Evolutionary conservation across 2,888 invertebrate genomes (phyloP).

Genomic region (Prosopocoilus inquinatus): DNA sequence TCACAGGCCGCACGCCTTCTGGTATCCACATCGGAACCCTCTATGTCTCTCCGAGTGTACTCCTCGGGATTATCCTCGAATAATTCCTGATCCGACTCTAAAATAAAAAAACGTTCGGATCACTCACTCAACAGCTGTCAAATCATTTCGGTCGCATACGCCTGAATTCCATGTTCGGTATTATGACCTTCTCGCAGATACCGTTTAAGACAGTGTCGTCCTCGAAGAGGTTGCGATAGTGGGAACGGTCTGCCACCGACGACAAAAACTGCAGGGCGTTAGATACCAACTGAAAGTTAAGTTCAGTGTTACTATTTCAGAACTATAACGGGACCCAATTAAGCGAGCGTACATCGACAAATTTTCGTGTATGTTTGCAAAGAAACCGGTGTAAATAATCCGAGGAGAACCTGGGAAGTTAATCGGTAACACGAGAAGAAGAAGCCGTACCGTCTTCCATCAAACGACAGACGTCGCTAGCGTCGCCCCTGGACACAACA

Average conservation of each 20-base stretch:
- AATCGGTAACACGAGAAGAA: too few relatives aligned
- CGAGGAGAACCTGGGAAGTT: too few relatives aligned
- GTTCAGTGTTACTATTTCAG: too few relatives aligned
- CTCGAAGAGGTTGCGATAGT: slow-evolving; percentile 86
- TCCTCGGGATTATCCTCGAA: slow-evolving; percentile 99
- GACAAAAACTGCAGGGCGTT: slow-evolving; percentile 94
- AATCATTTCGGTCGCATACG: slow-evolving; percentile 52
- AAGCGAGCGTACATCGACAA: too few relatives aligned
- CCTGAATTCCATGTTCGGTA: slow-evolving; percentile 97
- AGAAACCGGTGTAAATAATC: too few relatives aligned
- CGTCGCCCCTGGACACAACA: too few relatives aligned
- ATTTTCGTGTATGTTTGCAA: too few relatives aligned
- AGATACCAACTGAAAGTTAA: slow-evolving; percentile 78
- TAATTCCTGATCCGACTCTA: slow-evolving; percentile 85
- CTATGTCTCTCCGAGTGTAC: slow-evolving; percentile 93
- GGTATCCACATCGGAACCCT: slow-evolving; percentile 97
- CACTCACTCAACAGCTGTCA: background rate
- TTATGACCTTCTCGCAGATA: slow-evolving; percentile 97
- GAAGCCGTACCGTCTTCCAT: too few relatives aligned
- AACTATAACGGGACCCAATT: too few relatives aligned
- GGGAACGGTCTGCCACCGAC: slow-evolving; percentile 87
- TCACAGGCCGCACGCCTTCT: slow-evolving; percentile 95
- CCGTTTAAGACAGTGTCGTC: slow-evolving; percentile 81
- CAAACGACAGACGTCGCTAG: too few relatives aligned
- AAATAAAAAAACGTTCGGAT: slow-evolving; percentile 20